Conservation (phyloP, 53 echinoderm and acorn worm species). For the Patiria pectinifera region DNA sequence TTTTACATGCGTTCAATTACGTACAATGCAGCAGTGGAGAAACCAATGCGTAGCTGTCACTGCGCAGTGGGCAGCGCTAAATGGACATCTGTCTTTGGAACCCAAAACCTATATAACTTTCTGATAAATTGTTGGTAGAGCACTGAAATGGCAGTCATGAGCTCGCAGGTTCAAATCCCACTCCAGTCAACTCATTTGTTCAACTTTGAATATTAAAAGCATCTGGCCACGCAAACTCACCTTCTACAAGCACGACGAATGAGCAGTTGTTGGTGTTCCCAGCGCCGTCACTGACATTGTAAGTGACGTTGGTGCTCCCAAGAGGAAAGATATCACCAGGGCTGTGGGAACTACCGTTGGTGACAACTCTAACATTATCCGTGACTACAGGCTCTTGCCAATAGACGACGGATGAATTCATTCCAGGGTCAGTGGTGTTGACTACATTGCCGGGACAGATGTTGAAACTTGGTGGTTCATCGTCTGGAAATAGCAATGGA, state of each 20-base stretch:
- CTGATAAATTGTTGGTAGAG: no score
- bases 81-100: no score
- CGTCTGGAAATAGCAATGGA: not conserved
- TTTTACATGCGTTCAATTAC: no score
- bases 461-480: not conserved
- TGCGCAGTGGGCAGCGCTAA: no score
- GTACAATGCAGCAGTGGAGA: no score
- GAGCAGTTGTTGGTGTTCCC: slow-evolving; percentile 11
- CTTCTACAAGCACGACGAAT: not conserved
- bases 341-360: not conserved
- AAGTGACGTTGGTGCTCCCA: not conserved
- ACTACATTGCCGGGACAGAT: not conserved
- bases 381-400: not conserved
- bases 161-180: no score
- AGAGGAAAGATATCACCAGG: not conserved
- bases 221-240: not conserved
- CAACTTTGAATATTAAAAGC: no score
- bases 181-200: no score
- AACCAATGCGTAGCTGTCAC: no score
- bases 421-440: not conserved
- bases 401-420: not conserved
- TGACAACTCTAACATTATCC: not conserved
- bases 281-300: slow-evolving; percentile 4
- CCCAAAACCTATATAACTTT: no score
- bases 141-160: no score